These are phyloP conservation scores for Scaptomyza graminum DNA, from an alignment of 1,140 invertebrate species.

Conservation along the genomic window DNA sequence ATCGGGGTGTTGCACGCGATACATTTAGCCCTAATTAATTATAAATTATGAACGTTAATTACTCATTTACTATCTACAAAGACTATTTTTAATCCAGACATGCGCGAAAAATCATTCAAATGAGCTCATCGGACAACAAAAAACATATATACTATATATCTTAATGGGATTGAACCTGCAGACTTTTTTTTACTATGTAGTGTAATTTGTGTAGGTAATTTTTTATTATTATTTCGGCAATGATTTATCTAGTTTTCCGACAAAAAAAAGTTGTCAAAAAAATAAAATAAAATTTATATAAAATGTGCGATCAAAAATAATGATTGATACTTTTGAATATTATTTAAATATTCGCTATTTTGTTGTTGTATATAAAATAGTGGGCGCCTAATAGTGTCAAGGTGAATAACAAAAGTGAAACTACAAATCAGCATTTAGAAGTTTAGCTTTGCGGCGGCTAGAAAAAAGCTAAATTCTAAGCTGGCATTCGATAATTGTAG, in stretches of 20 bases:
- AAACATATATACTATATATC: neutral
- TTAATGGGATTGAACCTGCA: neutral
- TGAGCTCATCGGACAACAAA: constrained; percentile 61
- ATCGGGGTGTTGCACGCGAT: constrained; percentile 27
- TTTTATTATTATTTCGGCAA: constrained; percentile 7
- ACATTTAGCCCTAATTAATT: constrained; percentile 46
- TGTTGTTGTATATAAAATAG: constrained; percentile 17
- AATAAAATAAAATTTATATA: neutral
- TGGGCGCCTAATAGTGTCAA: constrained; percentile 39
- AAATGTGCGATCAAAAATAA: constrained; percentile 19
- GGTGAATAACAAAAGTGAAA: constrained; percentile 37
- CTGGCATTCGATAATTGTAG: constrained; percentile 3
- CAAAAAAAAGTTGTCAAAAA: constrained; percentile 36
- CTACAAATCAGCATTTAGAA: constrained; percentile 11
- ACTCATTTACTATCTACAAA: constrained; percentile 1
- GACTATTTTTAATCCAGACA: constrained; percentile 32
- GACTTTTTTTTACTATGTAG: neutral
- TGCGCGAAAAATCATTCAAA: constrained; percentile 62
- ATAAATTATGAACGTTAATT: neutral
- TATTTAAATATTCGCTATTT: constrained; percentile 19
- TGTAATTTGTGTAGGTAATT: neutral
- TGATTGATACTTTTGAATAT: constrained; percentile 33
- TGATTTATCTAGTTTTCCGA: constrained; percentile 39
- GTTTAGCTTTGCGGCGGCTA: neutral
- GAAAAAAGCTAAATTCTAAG: constrained; percentile 5